A percentile compares a stretch with the other conserved stretches of the same genome.
phyloP scores from a whole-genome alignment of 92 coral and sea anemone genomes.

The Heliopora coerulea region DNA sequence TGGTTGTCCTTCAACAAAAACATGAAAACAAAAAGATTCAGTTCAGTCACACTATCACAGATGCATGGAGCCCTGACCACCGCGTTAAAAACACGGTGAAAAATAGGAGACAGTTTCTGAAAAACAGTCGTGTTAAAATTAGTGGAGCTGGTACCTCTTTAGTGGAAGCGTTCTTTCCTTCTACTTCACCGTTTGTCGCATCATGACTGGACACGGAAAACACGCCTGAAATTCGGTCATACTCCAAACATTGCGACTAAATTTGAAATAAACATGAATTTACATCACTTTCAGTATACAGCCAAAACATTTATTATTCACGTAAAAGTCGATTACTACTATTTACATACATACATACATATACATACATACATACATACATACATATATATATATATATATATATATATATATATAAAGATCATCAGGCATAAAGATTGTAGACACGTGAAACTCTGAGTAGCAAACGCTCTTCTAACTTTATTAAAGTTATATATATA shows the following conservation, averaged over 20 bases:
- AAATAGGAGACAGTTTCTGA: neutral
- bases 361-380: no score
- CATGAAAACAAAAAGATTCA: neutral
- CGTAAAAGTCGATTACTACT: no score
- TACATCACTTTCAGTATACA: no score
- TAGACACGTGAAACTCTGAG: no score
- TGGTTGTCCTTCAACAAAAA: conserved; percentile 39
- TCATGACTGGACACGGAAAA: conserved; percentile 20
- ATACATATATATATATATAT: no score
- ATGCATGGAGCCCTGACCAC: neutral
- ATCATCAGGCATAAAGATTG: no score
- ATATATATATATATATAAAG: no score
- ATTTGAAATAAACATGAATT: neutral
- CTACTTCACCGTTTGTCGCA: conserved; percentile 25
- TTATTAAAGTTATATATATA: no score
- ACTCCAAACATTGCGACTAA: conserved; percentile 17
- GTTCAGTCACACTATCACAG: neutral
- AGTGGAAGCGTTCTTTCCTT: neutral
- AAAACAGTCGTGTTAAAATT: neutral
- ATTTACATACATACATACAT: no score
- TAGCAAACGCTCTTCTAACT: no score
- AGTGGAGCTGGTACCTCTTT: conserved; percentile 12
- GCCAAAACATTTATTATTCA: no score
- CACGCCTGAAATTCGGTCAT: conserved; percentile 26
- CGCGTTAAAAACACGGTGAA: neutral